Evolutionary conservation across 2,797 vertebrate species (phyloP).

Genomic region (Carduelis carduelis): DNA sequence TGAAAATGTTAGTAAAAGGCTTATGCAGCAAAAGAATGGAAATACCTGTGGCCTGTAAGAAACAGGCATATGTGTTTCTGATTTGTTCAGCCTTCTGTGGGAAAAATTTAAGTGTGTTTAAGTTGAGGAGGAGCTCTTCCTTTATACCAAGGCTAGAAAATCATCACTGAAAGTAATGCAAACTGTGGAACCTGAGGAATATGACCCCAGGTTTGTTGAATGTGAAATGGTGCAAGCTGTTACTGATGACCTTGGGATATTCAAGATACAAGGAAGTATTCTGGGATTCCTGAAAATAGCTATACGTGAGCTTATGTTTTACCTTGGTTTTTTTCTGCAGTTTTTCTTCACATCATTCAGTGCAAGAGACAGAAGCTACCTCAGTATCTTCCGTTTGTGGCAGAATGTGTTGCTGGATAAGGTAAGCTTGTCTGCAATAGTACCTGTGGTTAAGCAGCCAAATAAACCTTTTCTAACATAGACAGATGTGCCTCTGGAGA

Average conservation of each 20-base stretch:
- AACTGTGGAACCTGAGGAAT: not conserved
- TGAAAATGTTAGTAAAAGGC: not conserved
- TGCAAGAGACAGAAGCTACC: constrained; percentile 89
- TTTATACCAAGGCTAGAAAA: not conserved
- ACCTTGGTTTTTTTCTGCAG: constrained; percentile 64
- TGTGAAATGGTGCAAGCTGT: not conserved
- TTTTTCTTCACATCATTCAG: constrained; percentile 93
- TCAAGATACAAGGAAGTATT: not conserved
- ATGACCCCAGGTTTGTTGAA: not conserved
- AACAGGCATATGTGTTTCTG: not conserved
- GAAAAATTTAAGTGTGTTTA: not conserved
- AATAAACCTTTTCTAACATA: not conserved
- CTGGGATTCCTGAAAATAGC: not conserved
- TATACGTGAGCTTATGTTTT: not conserved
- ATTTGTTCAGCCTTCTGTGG: not conserved
- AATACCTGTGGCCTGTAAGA: not conserved
- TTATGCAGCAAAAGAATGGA: not conserved
- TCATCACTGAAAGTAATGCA: not conserved
- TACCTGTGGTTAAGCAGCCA: not conserved
- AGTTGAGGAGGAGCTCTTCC: not conserved
- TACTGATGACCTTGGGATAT: not conserved
- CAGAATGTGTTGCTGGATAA: constrained; percentile 89
- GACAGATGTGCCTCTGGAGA: not conserved
- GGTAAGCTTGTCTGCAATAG: constrained; percentile 70
- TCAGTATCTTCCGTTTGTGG: constrained; percentile 89